phyloP scores from a whole-genome alignment of 2,113 vertebrate genomes.

The Sakesphorus luctuosus region DNA sequence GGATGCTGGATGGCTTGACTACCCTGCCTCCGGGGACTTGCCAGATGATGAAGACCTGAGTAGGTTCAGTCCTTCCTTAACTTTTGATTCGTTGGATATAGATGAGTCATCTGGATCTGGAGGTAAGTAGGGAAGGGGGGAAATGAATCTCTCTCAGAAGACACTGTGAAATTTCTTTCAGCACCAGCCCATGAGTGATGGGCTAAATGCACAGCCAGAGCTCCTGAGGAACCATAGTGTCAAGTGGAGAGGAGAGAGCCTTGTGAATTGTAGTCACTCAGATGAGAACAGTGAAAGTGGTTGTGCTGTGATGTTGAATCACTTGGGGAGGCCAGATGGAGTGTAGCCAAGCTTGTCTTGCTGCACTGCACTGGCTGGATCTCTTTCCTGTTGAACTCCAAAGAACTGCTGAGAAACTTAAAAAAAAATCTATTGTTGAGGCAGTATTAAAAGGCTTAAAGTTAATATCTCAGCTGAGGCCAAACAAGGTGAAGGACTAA shows the following conservation, averaged over 20 bases:
- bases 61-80: background rate
- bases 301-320: conserved; percentile 20
- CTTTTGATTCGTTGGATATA: conserved; percentile 36
- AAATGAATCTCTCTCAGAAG: background rate
- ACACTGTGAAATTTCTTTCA: background rate
- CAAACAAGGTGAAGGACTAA: conserved; percentile 13
- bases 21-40: conserved; percentile 69
- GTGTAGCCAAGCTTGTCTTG: background rate
- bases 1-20: conserved; percentile 61
- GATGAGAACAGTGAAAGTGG: conserved; percentile 3
- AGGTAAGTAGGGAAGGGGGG: conserved; percentile 60
- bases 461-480: background rate
- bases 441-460: conserved; percentile 5
- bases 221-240: background rate
- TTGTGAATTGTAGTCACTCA: background rate
- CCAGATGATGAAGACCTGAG: conserved; percentile 75
- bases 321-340: background rate
- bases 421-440: background rate
- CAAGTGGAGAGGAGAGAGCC: conserved; percentile 13
- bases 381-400: background rate
- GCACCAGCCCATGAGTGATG: background rate
- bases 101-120: conserved; percentile 87
- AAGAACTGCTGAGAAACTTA: background rate
- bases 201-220: background rate
- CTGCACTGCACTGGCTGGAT: background rate